Percentiles rank a stretch among this genome's conserved stretches.
Conservation (phyloP, 1,140 invertebrate species). For the Ephestia elutella region DNA sequence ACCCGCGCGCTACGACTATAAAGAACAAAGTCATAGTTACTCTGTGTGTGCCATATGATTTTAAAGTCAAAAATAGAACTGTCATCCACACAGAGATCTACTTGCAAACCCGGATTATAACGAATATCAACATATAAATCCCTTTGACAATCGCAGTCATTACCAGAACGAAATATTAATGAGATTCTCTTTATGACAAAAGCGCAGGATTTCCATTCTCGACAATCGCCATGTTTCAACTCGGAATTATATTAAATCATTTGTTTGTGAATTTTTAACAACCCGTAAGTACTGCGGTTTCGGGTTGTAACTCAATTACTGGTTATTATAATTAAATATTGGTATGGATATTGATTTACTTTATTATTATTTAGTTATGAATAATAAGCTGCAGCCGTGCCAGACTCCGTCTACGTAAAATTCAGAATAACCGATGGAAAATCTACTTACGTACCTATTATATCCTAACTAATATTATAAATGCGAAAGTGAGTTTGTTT, state of each 20-base stretch:
- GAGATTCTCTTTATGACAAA: conserved; percentile 15
- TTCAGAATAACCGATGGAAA: too few relatives aligned
- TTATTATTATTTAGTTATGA: not conserved
- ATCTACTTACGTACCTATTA: too few relatives aligned
- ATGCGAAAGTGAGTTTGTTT: too few relatives aligned
- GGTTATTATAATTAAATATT: not conserved
- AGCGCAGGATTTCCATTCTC: conserved; percentile 3
- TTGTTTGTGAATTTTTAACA: not conserved
- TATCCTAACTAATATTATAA: too few relatives aligned
- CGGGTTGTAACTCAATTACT: conserved; percentile 8
- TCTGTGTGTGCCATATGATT: too few relatives aligned
- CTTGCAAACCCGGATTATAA: conserved; percentile 2
- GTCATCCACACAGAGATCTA: not conserved
- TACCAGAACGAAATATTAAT: conserved; percentile 14
- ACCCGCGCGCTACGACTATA: too few relatives aligned
- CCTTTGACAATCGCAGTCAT: conserved; percentile 3
- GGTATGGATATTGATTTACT: not conserved
- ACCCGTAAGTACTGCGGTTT: conserved; percentile 11
- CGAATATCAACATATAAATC: conserved; percentile 4
- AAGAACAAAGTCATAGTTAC: too few relatives aligned
- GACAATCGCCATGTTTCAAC: not conserved
- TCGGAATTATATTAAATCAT: not conserved
- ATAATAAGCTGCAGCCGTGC: too few relatives aligned
- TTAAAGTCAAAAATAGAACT: conserved; percentile 8
- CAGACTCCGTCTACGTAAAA: too few relatives aligned